These are phyloP conservation scores for Misgurnus anguillicaudatus DNA, from an alignment of 2,113 vertebrate species.

Conservation along the genomic window DNA sequence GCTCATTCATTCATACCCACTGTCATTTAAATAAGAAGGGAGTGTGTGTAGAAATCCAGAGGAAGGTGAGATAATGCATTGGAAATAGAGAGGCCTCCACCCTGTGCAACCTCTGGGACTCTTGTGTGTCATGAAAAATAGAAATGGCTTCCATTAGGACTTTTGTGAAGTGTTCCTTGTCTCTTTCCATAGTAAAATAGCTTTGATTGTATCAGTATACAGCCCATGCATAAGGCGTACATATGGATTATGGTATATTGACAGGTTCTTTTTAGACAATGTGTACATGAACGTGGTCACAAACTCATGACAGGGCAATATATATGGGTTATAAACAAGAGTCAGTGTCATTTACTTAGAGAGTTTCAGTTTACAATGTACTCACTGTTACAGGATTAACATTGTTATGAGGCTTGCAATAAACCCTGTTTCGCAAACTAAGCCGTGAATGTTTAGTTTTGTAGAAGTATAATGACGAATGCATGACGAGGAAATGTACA, in stretches of 20 bases:
- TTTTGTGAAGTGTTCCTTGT: neutral
- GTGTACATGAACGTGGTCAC: neutral
- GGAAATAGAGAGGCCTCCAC: constrained; percentile 20
- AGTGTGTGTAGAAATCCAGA: neutral
- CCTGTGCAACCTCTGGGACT: constrained; percentile 10
- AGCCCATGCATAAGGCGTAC: neutral
- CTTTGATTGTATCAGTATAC: neutral
- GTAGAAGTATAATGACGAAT: too few species aligned
- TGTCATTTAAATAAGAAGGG: constrained; percentile 12
- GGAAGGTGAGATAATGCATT: constrained; percentile 28
- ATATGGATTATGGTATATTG: neutral
- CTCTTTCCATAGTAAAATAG: neutral
- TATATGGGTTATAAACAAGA: too few species aligned
- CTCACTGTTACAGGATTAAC: neutral
- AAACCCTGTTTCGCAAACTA: neutral
- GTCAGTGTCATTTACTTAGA: neutral
- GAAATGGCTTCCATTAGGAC: constrained; percentile 7
- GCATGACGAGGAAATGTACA: too few species aligned
- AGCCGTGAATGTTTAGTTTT: too few species aligned
- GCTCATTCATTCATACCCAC: neutral
- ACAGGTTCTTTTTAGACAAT: too few species aligned
- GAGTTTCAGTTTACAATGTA: neutral
- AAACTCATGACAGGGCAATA: too few species aligned
- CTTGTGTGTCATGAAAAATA: neutral
- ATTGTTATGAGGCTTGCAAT: neutral